Percentiles rank a stretch among this genome's conserved stretches.
These are phyloP conservation scores for Otocyon megalotis DNA, from an alignment of 2,113 vertebrate species.

Conservation along the genomic window DNA sequence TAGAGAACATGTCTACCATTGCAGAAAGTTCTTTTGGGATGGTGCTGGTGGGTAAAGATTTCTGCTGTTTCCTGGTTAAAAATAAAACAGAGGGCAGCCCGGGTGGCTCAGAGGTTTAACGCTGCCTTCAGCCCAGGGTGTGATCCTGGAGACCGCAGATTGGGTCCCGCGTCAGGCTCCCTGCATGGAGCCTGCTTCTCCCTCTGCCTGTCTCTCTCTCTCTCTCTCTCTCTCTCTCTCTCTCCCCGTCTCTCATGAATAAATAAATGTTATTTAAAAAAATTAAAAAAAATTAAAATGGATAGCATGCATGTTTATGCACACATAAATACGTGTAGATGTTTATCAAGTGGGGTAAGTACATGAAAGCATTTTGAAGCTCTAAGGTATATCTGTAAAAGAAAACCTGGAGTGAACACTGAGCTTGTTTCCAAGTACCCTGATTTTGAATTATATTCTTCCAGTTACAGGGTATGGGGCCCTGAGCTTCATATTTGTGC, in stretches of 20 bases:
- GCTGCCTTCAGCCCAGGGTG: no score
- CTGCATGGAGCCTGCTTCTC: no score
- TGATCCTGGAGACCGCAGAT: no score
- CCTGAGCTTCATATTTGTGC: not conserved
- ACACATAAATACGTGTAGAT: no score
- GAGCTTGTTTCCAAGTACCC: not conserved
- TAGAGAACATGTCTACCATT: not conserved
- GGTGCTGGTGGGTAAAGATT: not conserved
- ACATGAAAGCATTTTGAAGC: not conserved
- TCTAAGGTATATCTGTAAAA: not conserved
- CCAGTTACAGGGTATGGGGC: not conserved
- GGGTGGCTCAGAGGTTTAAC: no score
- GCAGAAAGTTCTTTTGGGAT: not conserved
- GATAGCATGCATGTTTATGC: not conserved
- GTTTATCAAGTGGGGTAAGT: not conserved
- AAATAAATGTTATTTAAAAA: no score
- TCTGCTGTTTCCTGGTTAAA: not conserved
- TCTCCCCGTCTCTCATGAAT: no score
- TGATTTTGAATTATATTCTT: not conserved
- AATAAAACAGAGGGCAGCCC: not conserved
- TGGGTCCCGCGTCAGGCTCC: no score
- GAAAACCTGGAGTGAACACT: not conserved
- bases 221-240: no score
- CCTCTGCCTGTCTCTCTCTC: no score
- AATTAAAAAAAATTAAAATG: not conserved